Percentiles rank a stretch among this genome's conserved stretches.
These are phyloP conservation scores for Cheilosia variabilis DNA, from an alignment of 2,888 invertebrate species.

Conservation along the genomic window DNA sequence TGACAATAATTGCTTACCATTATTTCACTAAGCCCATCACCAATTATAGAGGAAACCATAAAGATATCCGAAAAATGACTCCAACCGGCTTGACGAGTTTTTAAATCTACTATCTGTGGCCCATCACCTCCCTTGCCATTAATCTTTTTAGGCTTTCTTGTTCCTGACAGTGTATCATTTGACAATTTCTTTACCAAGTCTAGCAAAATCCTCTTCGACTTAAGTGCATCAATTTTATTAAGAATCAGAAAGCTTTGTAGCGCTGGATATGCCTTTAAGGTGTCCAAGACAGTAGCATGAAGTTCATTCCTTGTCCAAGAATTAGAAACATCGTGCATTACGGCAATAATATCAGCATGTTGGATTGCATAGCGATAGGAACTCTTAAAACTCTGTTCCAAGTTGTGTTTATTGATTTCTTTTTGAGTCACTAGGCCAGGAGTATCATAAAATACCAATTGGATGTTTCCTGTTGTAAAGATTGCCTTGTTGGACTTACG, in stretches of 20 bases:
- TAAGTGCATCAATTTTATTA: conserved; percentile 93
- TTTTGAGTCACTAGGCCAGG: conserved; percentile 92
- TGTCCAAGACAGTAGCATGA: conserved; percentile 88
- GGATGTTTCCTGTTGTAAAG: conserved; percentile 89
- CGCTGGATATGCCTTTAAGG: conserved; percentile 87
- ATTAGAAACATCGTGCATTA: conserved; percentile 93
- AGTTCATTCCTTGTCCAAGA: conserved; percentile 87
- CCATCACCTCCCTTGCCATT: conserved; percentile 12
- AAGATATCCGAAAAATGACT: conserved; percentile 94
- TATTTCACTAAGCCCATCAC: conserved; percentile 89
- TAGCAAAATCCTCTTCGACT: conserved; percentile 89
- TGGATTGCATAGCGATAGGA: conserved; percentile 85
- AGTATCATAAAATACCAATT: conserved; percentile 96
- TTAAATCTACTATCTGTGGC: conserved; percentile 44
- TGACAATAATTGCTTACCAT: conserved; percentile 84
- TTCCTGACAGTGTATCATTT: conserved; percentile 84
- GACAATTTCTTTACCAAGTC: conserved; percentile 89
- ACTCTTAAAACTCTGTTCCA: conserved; percentile 86
- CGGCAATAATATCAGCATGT: conserved; percentile 92
- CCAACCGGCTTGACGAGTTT: conserved; percentile 85
- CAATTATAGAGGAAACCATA: conserved; percentile 93
- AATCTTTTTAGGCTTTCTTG: conserved; percentile 61
- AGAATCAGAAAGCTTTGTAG: conserved; percentile 91
- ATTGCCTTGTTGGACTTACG: conserved; percentile 89
- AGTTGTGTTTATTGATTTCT: conserved; percentile 86